Evolutionary conservation across 2,888 invertebrate species (phyloP).

Genomic region (Phyllotreta cruciferae): DNA sequence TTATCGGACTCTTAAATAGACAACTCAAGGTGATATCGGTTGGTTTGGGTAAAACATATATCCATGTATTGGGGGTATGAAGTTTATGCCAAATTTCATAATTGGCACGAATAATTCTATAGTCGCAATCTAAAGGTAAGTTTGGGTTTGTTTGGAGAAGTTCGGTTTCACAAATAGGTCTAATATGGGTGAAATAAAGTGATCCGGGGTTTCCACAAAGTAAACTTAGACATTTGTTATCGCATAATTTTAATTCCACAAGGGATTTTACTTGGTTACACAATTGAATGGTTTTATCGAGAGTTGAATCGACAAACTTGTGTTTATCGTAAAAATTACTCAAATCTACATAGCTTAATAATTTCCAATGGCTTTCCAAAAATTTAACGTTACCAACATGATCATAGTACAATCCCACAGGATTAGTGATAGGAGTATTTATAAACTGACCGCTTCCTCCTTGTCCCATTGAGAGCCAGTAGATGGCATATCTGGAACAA

Average conservation of each 20-base stretch:
- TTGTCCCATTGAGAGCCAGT: background rate
- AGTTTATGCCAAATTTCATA: conserved; percentile 3
- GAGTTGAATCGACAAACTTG: conserved; percentile 22
- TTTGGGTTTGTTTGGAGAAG: background rate
- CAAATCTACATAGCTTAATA: conserved; percentile 30
- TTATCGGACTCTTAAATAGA: background rate
- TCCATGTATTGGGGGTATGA: background rate
- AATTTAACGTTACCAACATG: conserved; percentile 26
- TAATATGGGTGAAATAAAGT: background rate
- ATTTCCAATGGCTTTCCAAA: conserved; percentile 27
- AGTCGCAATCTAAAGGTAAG: conserved; percentile 2
- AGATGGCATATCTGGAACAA: conserved; percentile 31
- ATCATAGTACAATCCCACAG: conserved; percentile 30
- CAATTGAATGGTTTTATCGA: conserved; percentile 18
- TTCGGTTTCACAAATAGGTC: conserved; percentile 5
- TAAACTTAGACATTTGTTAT: background rate
- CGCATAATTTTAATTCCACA: background rate
- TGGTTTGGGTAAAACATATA: conserved; percentile 5
- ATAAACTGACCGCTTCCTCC: background rate
- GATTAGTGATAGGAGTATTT: conserved; percentile 8
- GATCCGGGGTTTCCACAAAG: background rate
- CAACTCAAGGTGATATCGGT: conserved; percentile 1
- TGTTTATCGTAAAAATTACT: conserved; percentile 21
- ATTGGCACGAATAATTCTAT: background rate
- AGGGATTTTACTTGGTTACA: conserved; percentile 12